A percentile compares a stretch with the other conserved stretches of the same genome.
phyloP scores from a whole-genome alignment of 2,113 vertebrate genomes.

The Ochotona princeps region DNA sequence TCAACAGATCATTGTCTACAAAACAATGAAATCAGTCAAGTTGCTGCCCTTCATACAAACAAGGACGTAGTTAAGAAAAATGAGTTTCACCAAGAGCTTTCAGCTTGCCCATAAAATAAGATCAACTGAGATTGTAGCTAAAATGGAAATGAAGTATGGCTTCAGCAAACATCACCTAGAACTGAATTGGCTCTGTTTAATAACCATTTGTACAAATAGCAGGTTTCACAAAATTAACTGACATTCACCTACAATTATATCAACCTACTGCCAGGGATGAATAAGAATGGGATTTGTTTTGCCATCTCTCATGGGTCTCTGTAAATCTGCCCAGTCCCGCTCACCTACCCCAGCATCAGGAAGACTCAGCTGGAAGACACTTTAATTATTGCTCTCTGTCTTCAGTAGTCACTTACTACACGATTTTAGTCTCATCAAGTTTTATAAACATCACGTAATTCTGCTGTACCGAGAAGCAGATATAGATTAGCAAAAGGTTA shows the following conservation, averaged over 20 bases:
- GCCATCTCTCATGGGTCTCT: slow-evolving; percentile 61
- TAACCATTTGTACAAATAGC: slow-evolving; percentile 71
- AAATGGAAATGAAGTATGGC: not conserved
- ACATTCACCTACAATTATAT: slow-evolving; percentile 62
- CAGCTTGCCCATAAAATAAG: not conserved
- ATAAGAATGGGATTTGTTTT: slow-evolving; percentile 73
- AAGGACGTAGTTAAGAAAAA: not conserved
- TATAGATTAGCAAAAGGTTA: slow-evolving; percentile 76
- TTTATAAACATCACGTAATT: slow-evolving; percentile 57
- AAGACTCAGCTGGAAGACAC: slow-evolving; percentile 69
- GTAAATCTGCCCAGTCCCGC: slow-evolving; percentile 70
- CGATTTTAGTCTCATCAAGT: slow-evolving; percentile 67
- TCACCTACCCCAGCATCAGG: slow-evolving; percentile 69
- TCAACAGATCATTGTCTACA: not conserved
- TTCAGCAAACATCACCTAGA: slow-evolving; percentile 7
- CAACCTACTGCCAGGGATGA: slow-evolving; percentile 64
- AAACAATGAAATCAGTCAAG: not conserved
- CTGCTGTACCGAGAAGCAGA: slow-evolving; percentile 60
- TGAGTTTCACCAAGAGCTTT: slow-evolving; percentile 29
- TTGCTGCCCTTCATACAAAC: not conserved
- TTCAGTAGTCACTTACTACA: slow-evolving; percentile 56
- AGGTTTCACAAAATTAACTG: slow-evolving; percentile 68
- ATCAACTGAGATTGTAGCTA: slow-evolving; percentile 39
- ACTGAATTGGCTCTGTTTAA: slow-evolving; percentile 50
- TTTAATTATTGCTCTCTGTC: slow-evolving; percentile 72